Percentiles rank a stretch among this genome's conserved stretches.
phyloP scores from a whole-genome alignment of 1,140 invertebrate species.

The Drosophila mojavensis region DNA sequence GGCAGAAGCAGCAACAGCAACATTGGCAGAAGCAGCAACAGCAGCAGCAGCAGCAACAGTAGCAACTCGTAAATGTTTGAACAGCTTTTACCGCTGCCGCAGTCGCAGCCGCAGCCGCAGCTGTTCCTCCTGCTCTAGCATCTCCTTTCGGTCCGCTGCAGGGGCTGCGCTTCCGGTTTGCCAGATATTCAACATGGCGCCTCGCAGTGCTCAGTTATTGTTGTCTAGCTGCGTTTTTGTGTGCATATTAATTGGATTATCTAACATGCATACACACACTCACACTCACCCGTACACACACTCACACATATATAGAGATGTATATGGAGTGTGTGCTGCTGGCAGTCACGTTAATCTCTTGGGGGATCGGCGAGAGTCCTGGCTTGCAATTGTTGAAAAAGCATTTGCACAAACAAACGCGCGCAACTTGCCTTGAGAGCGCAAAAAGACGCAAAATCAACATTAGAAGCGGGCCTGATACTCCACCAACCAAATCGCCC shows the following conservation, averaged over 20 bases:
- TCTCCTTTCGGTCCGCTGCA: conserved; percentile 6
- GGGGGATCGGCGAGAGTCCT: conserved; percentile 57
- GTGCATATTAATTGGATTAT: conserved; percentile 81
- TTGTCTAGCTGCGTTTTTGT: conserved; percentile 68
- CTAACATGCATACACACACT: conserved; percentile 47
- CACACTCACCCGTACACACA: no score
- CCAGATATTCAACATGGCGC: conserved; percentile 52
- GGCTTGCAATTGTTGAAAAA: conserved; percentile 81
- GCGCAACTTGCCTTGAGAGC: conserved; percentile 43
- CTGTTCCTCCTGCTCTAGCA: conserved; percentile 3
- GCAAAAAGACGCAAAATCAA: conserved; percentile 75
- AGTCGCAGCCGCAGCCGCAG: conserved; percentile 32
- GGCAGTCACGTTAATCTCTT: conserved; percentile 74
- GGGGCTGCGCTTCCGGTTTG: conserved; percentile 30
- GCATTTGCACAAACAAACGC: conserved; percentile 72
- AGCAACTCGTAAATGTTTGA: conserved; percentile 52
- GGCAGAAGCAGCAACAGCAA: no score
- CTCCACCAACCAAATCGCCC: not conserved
- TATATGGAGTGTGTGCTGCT: not conserved
- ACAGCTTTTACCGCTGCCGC: conserved; percentile 39
- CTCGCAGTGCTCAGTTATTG: conserved; percentile 23
- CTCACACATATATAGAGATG: not conserved
- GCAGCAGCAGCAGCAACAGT: no score
- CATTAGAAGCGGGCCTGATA: conserved; percentile 55
- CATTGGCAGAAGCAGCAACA: not conserved